These are phyloP conservation scores for Pitta sordida DNA, from an alignment of 2,113 vertebrate species.

Conservation along the genomic window DNA sequence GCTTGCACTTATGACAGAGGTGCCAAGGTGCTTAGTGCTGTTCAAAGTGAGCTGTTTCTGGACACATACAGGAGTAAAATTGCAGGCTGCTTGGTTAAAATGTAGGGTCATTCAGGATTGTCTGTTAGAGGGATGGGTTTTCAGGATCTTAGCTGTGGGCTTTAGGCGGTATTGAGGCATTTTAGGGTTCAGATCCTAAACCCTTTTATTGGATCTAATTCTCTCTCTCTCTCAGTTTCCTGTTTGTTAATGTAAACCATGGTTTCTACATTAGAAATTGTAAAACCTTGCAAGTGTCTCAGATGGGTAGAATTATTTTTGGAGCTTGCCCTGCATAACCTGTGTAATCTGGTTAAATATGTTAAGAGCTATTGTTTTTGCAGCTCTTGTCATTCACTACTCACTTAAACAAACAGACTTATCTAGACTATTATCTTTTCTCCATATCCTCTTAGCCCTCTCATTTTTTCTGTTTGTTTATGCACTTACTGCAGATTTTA, in stretches of 20 bases:
- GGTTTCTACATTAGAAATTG: background rate
- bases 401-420: slow-evolving; percentile 15
- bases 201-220: background rate
- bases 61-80: background rate
- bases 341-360: background rate
- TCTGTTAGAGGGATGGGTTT: background rate
- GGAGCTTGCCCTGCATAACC: background rate
- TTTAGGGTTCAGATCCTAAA: background rate
- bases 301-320: slow-evolving; percentile 4
- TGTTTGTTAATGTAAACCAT: background rate
- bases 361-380: slow-evolving; percentile 16
- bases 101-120: fast-evolving
- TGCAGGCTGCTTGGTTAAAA: background rate
- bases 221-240: background rate
- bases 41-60: background rate
- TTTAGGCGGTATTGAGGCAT: background rate
- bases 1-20: background rate
- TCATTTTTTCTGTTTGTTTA: slow-evolving; percentile 40
- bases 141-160: background rate
- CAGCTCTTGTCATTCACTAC: background rate
- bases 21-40: background rate
- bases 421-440: background rate
- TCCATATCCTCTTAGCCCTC: background rate
- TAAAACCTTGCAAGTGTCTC: background rate
- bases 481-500: slow-evolving; percentile 3